Base-by-base conservation (phyloP, 2,113 vertebrate genomes). In the Argyrosomus japonicus region DNA sequence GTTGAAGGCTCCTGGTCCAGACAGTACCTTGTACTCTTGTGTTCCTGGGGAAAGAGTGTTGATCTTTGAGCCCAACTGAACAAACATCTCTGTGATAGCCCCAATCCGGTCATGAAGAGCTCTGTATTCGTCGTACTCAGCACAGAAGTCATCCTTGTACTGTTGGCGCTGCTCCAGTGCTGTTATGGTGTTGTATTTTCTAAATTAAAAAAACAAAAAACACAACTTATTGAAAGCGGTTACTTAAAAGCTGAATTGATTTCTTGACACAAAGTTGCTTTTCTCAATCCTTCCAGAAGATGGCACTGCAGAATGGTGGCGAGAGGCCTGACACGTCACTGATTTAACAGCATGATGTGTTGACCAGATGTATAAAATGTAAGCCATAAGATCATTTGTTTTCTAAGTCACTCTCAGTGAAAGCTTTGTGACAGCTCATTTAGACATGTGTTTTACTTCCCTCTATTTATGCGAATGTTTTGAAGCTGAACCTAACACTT, bases 21-120 rank as follows among this genome's bases (percentile, higher is more conserved):
- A 67, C 61, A 79, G 84, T 92, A 96, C 96, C 95, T 97, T 97
- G 90, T 93, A 91, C 87, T 97, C 95, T 51, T 95, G 93, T 17
- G 94, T 96, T 81, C 96, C 97, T 8, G 89, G 94, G 21, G 94
- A 93, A 69, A 96, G 87, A 8, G 63, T 93, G 90, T 96, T 96
- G 90, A 96, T 96, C 92, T 96, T 96, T 64, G 95, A 95, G 83
- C 95, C 96, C 91, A 97, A 92, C 36, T 96, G 95, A 77, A 95
- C 83, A 90, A 97, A 97, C 72, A 92, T 96, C 73, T 92, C 89
- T 29, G 96, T 97, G 81, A 95, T 91, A 4, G 93, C 93, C 19
- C 94, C 93, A 9, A 96, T 93, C n/a, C 92, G 92, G 72, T 96
- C 68, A 11, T 96, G 96, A 50, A 96, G 95, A 25, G 89, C 86